These are phyloP conservation scores for Morelia viridis DNA, from an alignment of 2,797 vertebrate genomes.

Conservation along the genomic window DNA sequence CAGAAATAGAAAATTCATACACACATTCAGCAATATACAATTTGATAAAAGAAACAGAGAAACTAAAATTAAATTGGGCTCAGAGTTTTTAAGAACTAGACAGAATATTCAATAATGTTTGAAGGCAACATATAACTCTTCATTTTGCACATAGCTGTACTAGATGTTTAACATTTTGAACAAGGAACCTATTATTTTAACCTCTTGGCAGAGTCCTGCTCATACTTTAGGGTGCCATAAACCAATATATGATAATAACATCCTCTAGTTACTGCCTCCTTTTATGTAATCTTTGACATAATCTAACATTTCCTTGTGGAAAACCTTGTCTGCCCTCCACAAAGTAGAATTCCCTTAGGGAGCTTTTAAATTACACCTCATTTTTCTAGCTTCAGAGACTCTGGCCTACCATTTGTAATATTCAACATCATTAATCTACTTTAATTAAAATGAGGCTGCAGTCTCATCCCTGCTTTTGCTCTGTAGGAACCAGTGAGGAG, in stretches of 20 bases:
- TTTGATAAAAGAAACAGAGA: not conserved
- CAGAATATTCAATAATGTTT: not conserved
- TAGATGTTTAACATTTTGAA: constrained; percentile 6
- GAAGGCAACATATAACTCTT: not conserved
- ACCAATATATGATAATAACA: not conserved
- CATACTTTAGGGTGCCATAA: not conserved
- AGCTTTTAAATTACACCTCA: not conserved
- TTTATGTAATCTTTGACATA: not conserved
- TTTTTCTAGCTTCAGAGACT: not conserved
- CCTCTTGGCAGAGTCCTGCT: not conserved
- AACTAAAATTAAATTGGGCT: not conserved
- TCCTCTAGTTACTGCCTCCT: not conserved
- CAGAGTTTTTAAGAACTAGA: not conserved
- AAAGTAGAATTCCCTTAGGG: constrained; percentile 14
- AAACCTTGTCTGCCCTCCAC: not conserved
- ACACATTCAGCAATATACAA: not conserved
- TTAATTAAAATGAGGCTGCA: constrained; percentile 32
- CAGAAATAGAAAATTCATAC: not conserved
- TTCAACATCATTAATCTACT: constrained; percentile 33
- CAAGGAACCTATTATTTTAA: constrained; percentile 10
- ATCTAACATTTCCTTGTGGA: constrained; percentile 7
- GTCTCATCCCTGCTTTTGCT: constrained; percentile 8
- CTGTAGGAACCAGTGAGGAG: not conserved
- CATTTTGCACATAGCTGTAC: not conserved
- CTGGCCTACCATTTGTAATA: not conserved